Evolutionary conservation across 2,113 vertebrate genomes (phyloP), one percentile per base, ranked within the genome.

Genomic region (Nymphicus hollandicus): DNA sequence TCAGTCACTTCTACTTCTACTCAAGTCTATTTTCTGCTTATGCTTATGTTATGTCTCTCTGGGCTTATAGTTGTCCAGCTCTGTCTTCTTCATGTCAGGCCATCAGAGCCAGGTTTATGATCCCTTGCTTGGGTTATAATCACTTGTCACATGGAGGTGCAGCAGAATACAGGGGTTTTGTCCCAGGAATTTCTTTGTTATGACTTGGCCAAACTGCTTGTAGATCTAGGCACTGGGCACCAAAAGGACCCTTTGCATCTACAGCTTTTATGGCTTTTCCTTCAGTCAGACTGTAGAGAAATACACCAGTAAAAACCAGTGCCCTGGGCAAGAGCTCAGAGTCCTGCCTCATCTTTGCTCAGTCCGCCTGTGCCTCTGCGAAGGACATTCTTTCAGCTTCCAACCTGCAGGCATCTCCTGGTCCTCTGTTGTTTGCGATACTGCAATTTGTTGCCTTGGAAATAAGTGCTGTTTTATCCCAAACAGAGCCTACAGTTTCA

Each of bases 401-500:
- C 82, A 94, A 89, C 68, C 86, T 93, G 71, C 70, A 94, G 71
- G 73, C 91, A 95, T 82, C 94, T 93, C 41, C 37, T 80, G 80
- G 79, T 86, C 94, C 77, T 94, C 72, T 58, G 47, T 71, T 97
- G 92, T 95, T 97, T 96, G 92, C 68, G 64, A 74, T 27, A 87
- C 70, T 87, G 58, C 84, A 84, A 86, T 96, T 80, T 88, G 96
- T 97, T 97, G 93, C 95, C 92, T 95, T 96, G 96, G 97, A 96
- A 97, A 95, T 97, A 91, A 90, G 84, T 35, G 91, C 79, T 95
- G 91, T 68, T 97, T 92, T 91, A 95, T 97, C 88, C 87, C 89
- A 96, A 97, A 93, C 61, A 91, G 79, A 95, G 92, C 89, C n/a
- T 91, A 94, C 84, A 66, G 44, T 90, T 93, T 93, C 85, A 87